Evolutionary conservation across 2,888 invertebrate genomes (phyloP), one percentile per base, ranked within the genome.

Genomic region (Drosophila yooni): DNA sequence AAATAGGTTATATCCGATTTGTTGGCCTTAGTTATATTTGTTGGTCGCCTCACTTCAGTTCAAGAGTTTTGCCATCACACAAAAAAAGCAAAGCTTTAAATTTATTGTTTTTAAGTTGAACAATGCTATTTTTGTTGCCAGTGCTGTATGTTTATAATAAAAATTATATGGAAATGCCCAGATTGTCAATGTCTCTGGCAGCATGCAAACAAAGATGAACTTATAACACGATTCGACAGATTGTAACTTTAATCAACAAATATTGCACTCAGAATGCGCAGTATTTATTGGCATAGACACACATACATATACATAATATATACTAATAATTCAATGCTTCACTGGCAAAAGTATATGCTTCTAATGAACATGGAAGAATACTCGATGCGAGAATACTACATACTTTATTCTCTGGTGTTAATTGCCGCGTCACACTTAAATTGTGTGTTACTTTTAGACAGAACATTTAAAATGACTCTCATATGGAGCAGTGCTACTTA

Each of bases 101-200:
- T 46, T 7, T 1, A 3, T 21, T 25, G 15, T 15, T 15, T 25
- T 2, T 11, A 25, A 25, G 1, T 4, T 25, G 0, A 25, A 15
- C 15, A 15, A 15, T 25, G 0, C 1, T 46, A 46, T 7, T 15
- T 46, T 46, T 15, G 2, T 46, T 4, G 8, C 3, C 46, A 46
- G 21, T 2, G 15, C 8, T 46, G 46, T 46, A 13, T 46, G 46
- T 8, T 33, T 27, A 27, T 18, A 18, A 43, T n/a, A 15, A 11
- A 6, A 27, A 18, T 31, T 15, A 15, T 46, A 27, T 70, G 76
- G 67, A 80, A 77, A 63, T 70, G 60, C 81, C 70, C 66, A 53
- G 52, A 53, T 60, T 65, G 69, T 34, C 43, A 62, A 54, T 46
- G 40, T 29, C 36, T 60, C 34, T 21, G 50, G 33, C 21, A 33